Evolutionary conservation across 92 coral and sea anemone species (phyloP), one percentile per base, ranked within the genome.

Genomic region (Pocillopora grandis): DNA sequence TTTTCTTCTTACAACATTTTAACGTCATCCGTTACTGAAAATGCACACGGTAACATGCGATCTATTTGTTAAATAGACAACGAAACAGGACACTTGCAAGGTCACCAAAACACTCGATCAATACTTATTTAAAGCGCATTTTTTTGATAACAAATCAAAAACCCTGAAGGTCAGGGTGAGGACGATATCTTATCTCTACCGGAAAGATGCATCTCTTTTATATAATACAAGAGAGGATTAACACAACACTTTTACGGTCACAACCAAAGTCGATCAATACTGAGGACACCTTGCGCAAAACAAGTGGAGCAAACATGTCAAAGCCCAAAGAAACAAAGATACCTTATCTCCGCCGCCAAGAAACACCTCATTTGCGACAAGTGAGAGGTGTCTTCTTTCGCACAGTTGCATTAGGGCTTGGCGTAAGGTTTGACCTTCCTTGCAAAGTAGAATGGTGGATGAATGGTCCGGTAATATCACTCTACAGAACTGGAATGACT

Each of bases 391-490:
- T 75, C 98, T 88, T 71, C 91, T 89, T 66, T 97, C 98, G 85
- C 98, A 97, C 33, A 97, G 76, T 77, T 88, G 94, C n/a, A 87
- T 78, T 66, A 97, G 77, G 5, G 97, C 95, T 78, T 97, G 94
- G 60, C 92, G 92, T 20, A 97, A 76, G 49, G 94, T 97, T 76
- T 93, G 95, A 21, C 98, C 98, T 36, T 90, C 95, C 75, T 92
- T 97, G 75, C 91, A 93, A 58, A 94, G 71, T 63, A 97, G 66
- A 66, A 92, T 94, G 19, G 98, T 97, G 21, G 98, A 92, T 57
- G 98, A 94, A 75, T 84, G 96, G 76, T 94, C 93, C 0, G 99
- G 98, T 37, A 97, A 75, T 48, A 97, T 89, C 36, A 97, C 90
- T 82, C 98, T 86, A 76, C 99, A 97, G 76, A 95, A 94, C 88